phyloP scores from a whole-genome alignment of 2,797 vertebrate genomes.

The Hephaestus fuliginosus region DNA sequence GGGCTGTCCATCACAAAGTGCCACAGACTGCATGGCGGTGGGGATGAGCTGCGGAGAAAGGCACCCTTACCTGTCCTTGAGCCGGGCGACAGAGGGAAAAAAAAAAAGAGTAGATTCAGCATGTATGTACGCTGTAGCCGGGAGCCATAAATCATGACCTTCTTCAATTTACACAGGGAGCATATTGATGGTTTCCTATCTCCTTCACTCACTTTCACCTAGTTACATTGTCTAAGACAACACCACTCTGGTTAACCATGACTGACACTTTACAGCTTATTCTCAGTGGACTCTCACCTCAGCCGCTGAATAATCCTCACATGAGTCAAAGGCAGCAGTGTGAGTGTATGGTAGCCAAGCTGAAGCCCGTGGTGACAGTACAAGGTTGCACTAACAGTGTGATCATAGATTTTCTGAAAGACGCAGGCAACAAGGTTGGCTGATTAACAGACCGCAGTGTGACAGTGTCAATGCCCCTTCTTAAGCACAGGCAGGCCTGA shows the following conservation, averaged over 20 bases:
- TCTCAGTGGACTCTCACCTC: conserved; percentile 73
- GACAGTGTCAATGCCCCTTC: conserved; percentile 48
- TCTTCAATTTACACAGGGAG: conserved; percentile 83
- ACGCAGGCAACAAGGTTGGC: conserved; percentile 59
- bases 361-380: conserved; percentile 25
- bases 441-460: conserved; percentile 59
- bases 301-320: conserved; percentile 71
- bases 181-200: conserved; percentile 85
- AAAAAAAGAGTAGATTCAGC: conserved; percentile 82
- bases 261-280: conserved; percentile 80
- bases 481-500: conserved; percentile 22
- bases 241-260: conserved; percentile 75
- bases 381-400: conserved; percentile 65
- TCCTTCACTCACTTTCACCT: conserved; percentile 82
- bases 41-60: conserved; percentile 76
- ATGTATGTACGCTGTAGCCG: conserved; percentile 73
- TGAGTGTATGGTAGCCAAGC: neutral
- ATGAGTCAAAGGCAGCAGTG: conserved; percentile 35
- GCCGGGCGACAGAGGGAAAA: conserved; percentile 60
- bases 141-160: conserved; percentile 85
- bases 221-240: conserved; percentile 79
- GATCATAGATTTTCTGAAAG: conserved; percentile 72
- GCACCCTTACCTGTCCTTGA: conserved; percentile 85
- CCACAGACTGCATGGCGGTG: conserved; percentile 61
- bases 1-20: conserved; percentile 77